Conservation (phyloP, 2,113 vertebrate genomes). For the Potamarius usumacintae region DNA sequence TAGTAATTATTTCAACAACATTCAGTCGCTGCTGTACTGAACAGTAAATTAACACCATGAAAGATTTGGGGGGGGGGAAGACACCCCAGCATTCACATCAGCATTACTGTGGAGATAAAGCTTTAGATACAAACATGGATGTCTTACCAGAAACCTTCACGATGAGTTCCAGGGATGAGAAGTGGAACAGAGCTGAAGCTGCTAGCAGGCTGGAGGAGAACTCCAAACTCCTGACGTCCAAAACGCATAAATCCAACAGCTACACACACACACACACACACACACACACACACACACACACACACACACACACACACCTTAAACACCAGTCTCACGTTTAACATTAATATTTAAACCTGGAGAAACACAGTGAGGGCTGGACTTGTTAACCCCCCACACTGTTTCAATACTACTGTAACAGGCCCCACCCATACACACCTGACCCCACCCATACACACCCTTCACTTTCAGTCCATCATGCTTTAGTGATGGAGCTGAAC, state of each 20-base stretch:
- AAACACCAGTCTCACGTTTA: neutral
- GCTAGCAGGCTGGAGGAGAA: slow-evolving; percentile 87
- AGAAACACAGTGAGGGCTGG: neutral
- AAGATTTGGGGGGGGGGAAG: neutral
- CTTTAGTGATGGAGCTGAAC: neutral
- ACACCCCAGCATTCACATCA: too few species aligned
- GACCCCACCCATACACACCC: neutral
- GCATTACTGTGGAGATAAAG: neutral
- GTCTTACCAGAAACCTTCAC: slow-evolving; percentile 88
- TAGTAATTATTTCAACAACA: neutral
- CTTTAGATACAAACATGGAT: neutral
- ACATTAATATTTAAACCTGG: neutral
- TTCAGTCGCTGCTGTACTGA: neutral
- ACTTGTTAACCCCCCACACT: too few species aligned
- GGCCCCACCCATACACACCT: too few species aligned
- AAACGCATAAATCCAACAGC: slow-evolving; percentile 90
- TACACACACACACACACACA: slow-evolving; percentile 56
- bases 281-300: slow-evolving; percentile 3
- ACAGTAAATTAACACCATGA: neutral
- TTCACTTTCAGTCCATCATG: neutral
- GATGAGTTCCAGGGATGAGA: slow-evolving; percentile 88
- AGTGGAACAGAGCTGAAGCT: slow-evolving; percentile 93
- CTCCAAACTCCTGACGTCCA: slow-evolving; percentile 86
- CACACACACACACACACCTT: too few species aligned
- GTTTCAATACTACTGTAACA: too few species aligned